A percentile compares a stretch with the other conserved stretches of the same genome.
Conservation (phyloP, 2,888 invertebrate species). For the Petrolisthes cinctipes region DNA sequence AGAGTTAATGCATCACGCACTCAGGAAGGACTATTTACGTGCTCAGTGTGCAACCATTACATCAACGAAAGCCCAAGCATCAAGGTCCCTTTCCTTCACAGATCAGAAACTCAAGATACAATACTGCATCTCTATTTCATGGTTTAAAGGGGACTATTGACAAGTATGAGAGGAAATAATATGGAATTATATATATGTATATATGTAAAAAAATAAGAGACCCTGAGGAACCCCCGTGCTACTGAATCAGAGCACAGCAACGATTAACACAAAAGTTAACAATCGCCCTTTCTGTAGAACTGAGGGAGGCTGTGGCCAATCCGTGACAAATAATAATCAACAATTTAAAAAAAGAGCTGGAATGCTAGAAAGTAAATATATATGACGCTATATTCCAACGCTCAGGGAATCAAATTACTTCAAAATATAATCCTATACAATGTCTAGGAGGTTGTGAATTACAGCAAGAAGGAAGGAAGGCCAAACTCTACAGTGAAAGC, state of each 20-base stretch:
- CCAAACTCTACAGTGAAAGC: too few species aligned
- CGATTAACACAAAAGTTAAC: conserved; percentile 9
- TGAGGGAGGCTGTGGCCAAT: conserved; percentile 40
- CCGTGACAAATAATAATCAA: conserved; percentile 36
- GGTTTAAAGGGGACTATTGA: conserved; percentile 51
- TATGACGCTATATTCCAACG: conserved; percentile 50
- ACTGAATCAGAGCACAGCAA: conserved; percentile 16
- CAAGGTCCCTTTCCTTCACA: conserved; percentile 57
- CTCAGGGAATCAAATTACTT: conserved; percentile 24
- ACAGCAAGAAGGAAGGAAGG: too few species aligned
- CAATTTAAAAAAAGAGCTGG: conserved; percentile 41
- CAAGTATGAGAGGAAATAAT: conserved; percentile 55
- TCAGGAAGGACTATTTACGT: neutral
- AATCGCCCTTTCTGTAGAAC: conserved; percentile 28
- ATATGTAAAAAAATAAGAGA: conserved; percentile 10
- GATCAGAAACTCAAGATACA: conserved; percentile 61
- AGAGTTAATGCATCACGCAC: neutral
- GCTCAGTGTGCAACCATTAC: conserved; percentile 15
- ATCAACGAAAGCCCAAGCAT: conserved; percentile 53
- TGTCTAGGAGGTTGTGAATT: too few species aligned
- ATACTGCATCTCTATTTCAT: conserved; percentile 55
- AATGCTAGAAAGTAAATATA: conserved; percentile 56
- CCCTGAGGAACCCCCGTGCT: conserved; percentile 53
- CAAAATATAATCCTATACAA: too few species aligned
- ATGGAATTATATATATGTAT: conserved; percentile 26